phyloP scores from a whole-genome alignment of 2,113 vertebrate species.

The Parotia lawesii region DNA sequence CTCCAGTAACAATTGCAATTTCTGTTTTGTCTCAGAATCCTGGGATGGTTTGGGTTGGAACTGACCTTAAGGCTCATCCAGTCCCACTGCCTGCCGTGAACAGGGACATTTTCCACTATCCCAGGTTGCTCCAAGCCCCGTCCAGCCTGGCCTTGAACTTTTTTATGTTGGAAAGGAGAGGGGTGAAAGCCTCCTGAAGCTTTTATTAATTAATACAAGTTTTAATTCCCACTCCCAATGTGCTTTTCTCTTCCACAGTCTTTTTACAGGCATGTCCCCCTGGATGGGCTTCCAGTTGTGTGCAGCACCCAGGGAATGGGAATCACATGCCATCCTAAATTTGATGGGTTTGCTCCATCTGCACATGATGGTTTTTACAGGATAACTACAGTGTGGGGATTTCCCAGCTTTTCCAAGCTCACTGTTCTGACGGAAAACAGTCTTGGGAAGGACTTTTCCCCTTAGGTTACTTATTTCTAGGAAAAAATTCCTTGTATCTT shows the following conservation, averaged over 20 bases:
- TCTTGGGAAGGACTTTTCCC: neutral
- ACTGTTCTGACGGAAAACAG: neutral
- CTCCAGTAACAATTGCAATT: neutral
- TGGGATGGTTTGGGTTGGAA: neutral
- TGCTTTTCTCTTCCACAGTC: neutral
- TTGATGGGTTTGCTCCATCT: neutral
- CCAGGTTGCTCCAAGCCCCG: neutral
- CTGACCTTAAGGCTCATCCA: neutral
- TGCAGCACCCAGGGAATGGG: rapidly evolving
- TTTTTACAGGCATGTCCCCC: neutral
- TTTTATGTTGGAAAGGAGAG: neutral
- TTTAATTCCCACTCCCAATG: neutral
- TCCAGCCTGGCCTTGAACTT: neutral
- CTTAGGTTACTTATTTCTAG: neutral
- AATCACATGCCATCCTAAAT: neutral
- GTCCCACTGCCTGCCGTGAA: neutral
- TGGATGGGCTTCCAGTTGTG: neutral
- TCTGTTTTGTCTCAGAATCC: neutral
- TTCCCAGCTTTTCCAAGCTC: neutral
- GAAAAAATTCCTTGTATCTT: neutral
- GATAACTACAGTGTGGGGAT: neutral
- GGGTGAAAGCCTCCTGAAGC: neutral
- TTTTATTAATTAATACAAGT: neutral
- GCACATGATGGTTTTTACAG: neutral
- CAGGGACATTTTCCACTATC: neutral